Percentiles rank a stretch among this genome's conserved stretches.
Evolutionary conservation across 2,113 vertebrate species (phyloP).

Genomic region (Psilopsiagon aurifrons): DNA sequence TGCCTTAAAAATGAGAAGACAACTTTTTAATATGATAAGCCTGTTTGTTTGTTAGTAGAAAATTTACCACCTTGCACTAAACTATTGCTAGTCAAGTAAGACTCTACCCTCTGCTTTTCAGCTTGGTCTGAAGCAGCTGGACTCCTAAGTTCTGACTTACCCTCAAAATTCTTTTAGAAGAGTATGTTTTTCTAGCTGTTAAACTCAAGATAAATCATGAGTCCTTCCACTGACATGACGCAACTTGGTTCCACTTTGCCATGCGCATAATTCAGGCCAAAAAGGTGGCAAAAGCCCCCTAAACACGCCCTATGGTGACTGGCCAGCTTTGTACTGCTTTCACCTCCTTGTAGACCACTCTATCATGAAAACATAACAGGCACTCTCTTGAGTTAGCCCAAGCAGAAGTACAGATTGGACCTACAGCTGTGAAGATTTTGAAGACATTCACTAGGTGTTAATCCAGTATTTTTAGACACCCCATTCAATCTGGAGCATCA

Average conservation of each 20-base stretch:
- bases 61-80: background rate
- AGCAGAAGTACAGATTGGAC: background rate
- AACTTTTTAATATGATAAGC: background rate
- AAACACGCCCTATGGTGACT: background rate
- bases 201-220: background rate
- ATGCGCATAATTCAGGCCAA: background rate
- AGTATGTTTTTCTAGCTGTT: background rate
- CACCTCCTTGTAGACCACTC: background rate
- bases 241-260: background rate
- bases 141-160: background rate
- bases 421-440: background rate
- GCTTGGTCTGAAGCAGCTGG: background rate
- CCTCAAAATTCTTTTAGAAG: background rate
- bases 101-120: background rate
- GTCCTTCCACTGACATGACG: background rate
- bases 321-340: accelerated
- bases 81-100: background rate
- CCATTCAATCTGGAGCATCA: background rate
- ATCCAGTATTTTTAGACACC: background rate
- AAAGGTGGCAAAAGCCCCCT: background rate
- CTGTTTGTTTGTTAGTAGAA: background rate
- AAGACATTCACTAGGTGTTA: background rate
- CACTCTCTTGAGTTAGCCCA: background rate
- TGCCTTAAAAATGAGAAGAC: background rate
- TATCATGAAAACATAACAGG: background rate